Evolutionary conservation across 2,888 invertebrate genomes (phyloP).

Genomic region (Dugesia japonica): DNA sequence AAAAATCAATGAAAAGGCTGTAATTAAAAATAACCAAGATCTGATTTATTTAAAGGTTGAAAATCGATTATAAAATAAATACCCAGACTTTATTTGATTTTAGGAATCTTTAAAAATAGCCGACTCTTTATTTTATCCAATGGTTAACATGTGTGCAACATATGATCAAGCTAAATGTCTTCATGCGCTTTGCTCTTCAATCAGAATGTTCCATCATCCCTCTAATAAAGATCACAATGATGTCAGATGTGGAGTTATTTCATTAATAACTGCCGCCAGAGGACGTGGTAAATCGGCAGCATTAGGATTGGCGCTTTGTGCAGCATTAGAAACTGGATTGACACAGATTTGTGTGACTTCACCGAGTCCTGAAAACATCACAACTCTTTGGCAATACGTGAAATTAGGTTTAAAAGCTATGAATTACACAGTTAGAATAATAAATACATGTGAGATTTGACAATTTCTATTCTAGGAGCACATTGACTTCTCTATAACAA

Average conservation of each 20-base stretch:
- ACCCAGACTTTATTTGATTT: not conserved
- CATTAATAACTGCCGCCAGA: constrained; percentile 81
- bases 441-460: constrained; percentile 24
- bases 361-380: constrained; percentile 90
- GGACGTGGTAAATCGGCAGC: constrained; percentile 96
- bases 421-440: constrained; percentile 55
- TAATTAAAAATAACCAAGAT: not conserved
- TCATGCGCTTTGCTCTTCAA: not conserved
- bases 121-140: constrained; percentile 61
- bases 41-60: not conserved
- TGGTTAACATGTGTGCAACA: constrained; percentile 75
- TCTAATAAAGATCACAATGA: not conserved
- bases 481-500: not conserved
- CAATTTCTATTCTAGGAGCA: not conserved
- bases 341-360: constrained; percentile 91
- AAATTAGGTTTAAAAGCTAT: constrained; percentile 83
- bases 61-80: not conserved
- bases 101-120: not conserved
- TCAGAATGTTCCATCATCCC: not conserved
- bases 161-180: constrained; percentile 80
- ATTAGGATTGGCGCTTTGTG: constrained; percentile 69
- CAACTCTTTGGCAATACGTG: constrained; percentile 86
- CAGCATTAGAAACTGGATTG: constrained; percentile 50
- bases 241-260: constrained; percentile 52
- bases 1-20: not conserved